These are phyloP conservation scores for Cranoglanis bouderius DNA, from an alignment of 2,113 vertebrate genomes.

Conservation along the genomic window DNA sequence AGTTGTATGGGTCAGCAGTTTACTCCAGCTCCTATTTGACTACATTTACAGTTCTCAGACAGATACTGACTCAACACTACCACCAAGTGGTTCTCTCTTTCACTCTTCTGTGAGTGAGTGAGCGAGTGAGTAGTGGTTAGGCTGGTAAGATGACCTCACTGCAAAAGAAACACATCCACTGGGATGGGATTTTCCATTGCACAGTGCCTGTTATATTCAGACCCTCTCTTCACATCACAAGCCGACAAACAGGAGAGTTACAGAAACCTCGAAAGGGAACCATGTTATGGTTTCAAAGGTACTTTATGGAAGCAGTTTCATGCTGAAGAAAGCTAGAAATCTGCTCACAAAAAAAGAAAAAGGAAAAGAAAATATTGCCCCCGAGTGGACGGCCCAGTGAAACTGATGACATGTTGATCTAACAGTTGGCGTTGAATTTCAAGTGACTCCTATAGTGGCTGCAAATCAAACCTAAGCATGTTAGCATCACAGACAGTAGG, in stretches of 20 bases:
- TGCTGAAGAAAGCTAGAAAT: background rate
- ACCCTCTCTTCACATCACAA: constrained; percentile 46
- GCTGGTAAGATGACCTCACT: constrained; percentile 67
- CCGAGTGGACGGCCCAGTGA: constrained; percentile 3
- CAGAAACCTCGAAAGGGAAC: constrained; percentile 43
- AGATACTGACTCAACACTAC: constrained; percentile 72
- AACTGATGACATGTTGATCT: background rate
- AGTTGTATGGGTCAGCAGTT: background rate
- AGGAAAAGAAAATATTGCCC: constrained; percentile 22
- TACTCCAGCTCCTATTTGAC: background rate
- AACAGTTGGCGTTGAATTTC: background rate
- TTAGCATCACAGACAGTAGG: background rate
- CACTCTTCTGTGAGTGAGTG: background rate
- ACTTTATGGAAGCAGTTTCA: background rate
- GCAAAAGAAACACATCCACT: constrained; percentile 60
- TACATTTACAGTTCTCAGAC: background rate
- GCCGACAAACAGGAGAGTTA: constrained; percentile 54
- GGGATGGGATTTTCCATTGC: constrained; percentile 69
- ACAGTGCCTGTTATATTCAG: constrained; percentile 51
- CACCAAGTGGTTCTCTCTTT: constrained; percentile 66
- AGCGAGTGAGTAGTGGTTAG: constrained; percentile 55
- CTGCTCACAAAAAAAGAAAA: background rate
- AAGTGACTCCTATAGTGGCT: background rate
- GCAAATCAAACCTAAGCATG: background rate
- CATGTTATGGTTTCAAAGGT: constrained; percentile 33